These are phyloP conservation scores for Phainopepla nitens DNA, from an alignment of 2,113 vertebrate genomes.

Conservation along the genomic window DNA sequence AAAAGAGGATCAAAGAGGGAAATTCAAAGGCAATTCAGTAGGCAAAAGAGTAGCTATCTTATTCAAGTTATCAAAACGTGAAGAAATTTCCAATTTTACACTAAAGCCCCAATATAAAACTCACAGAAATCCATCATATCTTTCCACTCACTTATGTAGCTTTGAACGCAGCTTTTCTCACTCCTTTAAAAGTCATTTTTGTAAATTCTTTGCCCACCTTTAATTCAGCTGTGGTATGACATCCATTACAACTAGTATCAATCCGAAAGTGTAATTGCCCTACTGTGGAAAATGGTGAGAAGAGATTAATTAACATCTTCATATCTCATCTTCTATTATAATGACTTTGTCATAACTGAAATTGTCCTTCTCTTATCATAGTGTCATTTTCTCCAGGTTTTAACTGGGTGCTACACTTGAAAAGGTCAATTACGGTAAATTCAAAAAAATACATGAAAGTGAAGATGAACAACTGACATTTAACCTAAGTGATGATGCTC, in stretches of 20 bases:
- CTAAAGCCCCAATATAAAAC: not conserved
- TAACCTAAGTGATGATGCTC: constrained; percentile 39
- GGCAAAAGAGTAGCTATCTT: not conserved
- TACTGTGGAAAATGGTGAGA: not conserved
- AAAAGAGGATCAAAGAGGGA: not conserved
- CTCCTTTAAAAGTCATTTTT: not conserved
- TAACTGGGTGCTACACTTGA: not conserved
- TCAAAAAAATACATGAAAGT: constrained; percentile 11
- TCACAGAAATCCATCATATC: not conserved
- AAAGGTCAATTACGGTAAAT: constrained; percentile 45
- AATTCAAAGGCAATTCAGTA: not conserved
- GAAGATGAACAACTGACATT: constrained; percentile 47
- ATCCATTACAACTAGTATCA: not conserved
- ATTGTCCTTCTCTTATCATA: constrained; percentile 31
- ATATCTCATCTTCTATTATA: not conserved
- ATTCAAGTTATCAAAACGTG: not conserved
- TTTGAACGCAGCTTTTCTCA: not conserved
- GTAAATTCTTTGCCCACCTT: not conserved
- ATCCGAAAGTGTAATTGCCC: not conserved
- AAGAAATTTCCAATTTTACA: not conserved
- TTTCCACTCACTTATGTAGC: not conserved
- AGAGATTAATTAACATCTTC: constrained; percentile 32
- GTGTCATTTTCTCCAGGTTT: constrained; percentile 11
- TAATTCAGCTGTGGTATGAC: not conserved
- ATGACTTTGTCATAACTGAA: constrained; percentile 16